Conservation (phyloP, 2,888 invertebrate genomes). For the Lottia gigantea region DNA sequence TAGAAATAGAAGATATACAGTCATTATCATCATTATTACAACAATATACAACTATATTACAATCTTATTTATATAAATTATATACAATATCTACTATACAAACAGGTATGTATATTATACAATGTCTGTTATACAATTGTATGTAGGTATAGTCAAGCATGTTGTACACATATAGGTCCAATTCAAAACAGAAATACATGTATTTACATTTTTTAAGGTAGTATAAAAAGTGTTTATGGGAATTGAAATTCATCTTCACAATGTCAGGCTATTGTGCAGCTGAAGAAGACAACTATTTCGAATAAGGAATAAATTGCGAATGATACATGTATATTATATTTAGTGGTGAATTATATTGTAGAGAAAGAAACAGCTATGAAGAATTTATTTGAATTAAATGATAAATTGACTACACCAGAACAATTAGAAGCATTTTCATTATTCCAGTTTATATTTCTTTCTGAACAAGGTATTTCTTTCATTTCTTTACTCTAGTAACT, state of each 20-base stretch:
- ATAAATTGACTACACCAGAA: not conserved
- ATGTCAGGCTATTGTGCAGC: no score
- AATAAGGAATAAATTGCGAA: no score
- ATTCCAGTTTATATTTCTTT: not conserved
- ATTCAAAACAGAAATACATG: no score
- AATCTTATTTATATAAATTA: constrained; percentile 2
- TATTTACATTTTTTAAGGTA: no score
- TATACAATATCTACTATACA: not conserved
- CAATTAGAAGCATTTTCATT: not conserved
- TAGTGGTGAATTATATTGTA: not conserved
- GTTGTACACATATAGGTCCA: no score
- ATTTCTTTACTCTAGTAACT: no score
- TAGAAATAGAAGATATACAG: constrained; percentile 74
- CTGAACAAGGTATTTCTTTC: not conserved
- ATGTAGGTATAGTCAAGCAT: no score
- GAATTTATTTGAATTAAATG: not conserved
- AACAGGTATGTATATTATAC: not conserved
- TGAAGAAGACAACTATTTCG: not conserved
- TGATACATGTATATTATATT: not conserved
- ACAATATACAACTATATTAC: not conserved
- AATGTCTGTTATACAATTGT: no score
- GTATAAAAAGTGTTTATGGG: no score
- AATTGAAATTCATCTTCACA: no score
- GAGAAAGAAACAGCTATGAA: not conserved
- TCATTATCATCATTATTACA: constrained; percentile 37